phyloP scores from a whole-genome alignment of 2,888 invertebrate species.

The Dicyrtoma fusca region DNA sequence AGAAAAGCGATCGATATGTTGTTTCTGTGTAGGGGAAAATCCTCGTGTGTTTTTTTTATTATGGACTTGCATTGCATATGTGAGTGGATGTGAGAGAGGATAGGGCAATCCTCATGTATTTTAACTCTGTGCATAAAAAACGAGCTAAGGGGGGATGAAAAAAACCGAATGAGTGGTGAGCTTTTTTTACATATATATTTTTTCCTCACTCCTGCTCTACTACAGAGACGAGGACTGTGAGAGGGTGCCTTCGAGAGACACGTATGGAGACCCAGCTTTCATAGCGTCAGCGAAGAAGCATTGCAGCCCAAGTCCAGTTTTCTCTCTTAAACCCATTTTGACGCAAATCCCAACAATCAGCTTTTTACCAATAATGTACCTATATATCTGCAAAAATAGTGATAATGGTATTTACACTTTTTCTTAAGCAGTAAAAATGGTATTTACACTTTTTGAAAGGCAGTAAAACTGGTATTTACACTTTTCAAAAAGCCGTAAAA shows the following conservation, averaged over 20 bases:
- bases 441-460: too few relatives aligned
- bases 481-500: too few relatives aligned
- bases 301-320: too few relatives aligned
- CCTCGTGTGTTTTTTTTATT: constrained; percentile 41
- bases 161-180: constrained; percentile 41
- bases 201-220: constrained; percentile 21
- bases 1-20: constrained; percentile 47
- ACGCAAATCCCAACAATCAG: too few relatives aligned
- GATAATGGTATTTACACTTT: too few relatives aligned
- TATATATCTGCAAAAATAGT: too few relatives aligned
- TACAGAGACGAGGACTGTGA: not conserved
- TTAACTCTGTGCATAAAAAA: constrained; percentile 36
- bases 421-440: too few relatives aligned
- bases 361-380: too few relatives aligned
- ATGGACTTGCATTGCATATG: constrained; percentile 22
- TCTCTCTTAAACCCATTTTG: too few relatives aligned
- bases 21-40: constrained; percentile 41
- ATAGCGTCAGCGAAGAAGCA: too few relatives aligned
- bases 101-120: constrained; percentile 19
- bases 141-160: constrained; percentile 46
- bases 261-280: too few relatives aligned
- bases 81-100: not conserved
- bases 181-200: constrained; percentile 32
- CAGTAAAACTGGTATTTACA: too few relatives aligned
- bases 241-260: not conserved